Base-by-base conservation (phyloP, 37 sponge, comb jelly and placozoan species). In the Beroe ovata region DNA sequence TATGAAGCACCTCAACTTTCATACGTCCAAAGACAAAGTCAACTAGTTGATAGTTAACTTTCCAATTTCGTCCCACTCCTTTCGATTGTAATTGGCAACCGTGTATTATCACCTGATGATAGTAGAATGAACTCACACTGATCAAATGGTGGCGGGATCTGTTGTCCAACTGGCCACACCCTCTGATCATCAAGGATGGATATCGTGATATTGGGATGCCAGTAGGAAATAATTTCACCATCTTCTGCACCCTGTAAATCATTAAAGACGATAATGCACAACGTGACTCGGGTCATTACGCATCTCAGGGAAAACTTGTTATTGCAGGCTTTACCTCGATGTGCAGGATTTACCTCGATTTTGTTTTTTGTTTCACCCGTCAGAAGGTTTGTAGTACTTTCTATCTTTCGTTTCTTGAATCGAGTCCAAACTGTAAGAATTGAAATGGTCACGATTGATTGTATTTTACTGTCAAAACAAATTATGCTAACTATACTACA, bases 161-260 rank as follows among this genome's bases (percentile, higher is more conserved):
- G 34, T 71, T 71, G 71, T 0, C 93, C 95, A 64, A 39, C 23
- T 0, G 64, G 34, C 94, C 94, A 96, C 20, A 36, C 35, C 3
- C 93, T 93, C 77, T 95, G 93, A 84, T 96, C 97, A 16, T 94
- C 95, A 42, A 96, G 90, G 6, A 96, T n/a, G 37, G 93, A 94
- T 59, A 96, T 64, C 25, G 97, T 96, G 22, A 96, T 36, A 90
- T 96, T 96, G 0, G 95, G 95, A 63, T 96, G 97, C 93, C 94
- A 96, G 91, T 95, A 96, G 60, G 95, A 94, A 37, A 95, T 92
- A 19, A 95, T 89, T 33, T 96, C 94, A 0, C 60, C 71, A 26
- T 88, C 60, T 14, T 47, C 60, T 18, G 36, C 60, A 8, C 60
- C 60, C 88, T 88, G 59, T 60, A 14, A 18, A 32, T 3, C 19